phyloP scores from a whole-genome alignment of 2,797 vertebrate species.

The Urosaurus nigricauda region DNA sequence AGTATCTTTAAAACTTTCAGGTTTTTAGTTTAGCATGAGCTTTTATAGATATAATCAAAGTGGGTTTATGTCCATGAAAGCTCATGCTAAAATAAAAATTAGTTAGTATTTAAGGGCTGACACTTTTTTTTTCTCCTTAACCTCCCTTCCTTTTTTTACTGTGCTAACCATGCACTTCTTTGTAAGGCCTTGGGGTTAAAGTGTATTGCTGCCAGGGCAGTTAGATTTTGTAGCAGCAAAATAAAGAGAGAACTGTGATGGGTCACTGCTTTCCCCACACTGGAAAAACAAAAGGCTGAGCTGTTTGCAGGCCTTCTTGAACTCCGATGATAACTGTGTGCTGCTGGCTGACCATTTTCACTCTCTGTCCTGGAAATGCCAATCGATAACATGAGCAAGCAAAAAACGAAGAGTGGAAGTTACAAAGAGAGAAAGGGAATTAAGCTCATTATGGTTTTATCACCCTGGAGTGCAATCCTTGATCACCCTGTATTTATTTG shows the following conservation, averaged over 20 bases:
- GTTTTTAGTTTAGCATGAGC: too few relatives aligned
- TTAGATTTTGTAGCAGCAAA: not conserved
- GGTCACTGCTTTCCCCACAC: not conserved
- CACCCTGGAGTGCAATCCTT: not conserved
- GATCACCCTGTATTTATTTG: not conserved
- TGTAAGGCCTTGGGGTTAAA: too few relatives aligned
- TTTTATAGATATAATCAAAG: too few relatives aligned
- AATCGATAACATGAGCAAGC: conserved; percentile 33
- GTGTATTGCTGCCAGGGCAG: too few relatives aligned
- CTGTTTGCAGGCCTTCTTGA: not conserved
- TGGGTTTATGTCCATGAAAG: too few relatives aligned
- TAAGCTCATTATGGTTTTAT: not conserved
- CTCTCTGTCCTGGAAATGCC: conserved; percentile 27
- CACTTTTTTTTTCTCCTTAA: too few relatives aligned
- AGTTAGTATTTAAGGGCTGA: too few relatives aligned
- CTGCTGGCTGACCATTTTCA: conserved; percentile 11
- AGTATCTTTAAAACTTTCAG: too few relatives aligned
- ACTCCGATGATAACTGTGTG: not conserved
- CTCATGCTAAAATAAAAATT: too few relatives aligned
- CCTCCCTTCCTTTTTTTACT: too few relatives aligned
- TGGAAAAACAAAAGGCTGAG: not conserved
- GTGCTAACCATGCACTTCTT: too few relatives aligned
- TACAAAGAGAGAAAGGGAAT: not conserved
- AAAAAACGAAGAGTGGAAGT: not conserved
- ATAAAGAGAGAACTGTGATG: not conserved